Base-by-base conservation (phyloP, 2,797 vertebrate species). In the Anolis apletophallus region DNA sequence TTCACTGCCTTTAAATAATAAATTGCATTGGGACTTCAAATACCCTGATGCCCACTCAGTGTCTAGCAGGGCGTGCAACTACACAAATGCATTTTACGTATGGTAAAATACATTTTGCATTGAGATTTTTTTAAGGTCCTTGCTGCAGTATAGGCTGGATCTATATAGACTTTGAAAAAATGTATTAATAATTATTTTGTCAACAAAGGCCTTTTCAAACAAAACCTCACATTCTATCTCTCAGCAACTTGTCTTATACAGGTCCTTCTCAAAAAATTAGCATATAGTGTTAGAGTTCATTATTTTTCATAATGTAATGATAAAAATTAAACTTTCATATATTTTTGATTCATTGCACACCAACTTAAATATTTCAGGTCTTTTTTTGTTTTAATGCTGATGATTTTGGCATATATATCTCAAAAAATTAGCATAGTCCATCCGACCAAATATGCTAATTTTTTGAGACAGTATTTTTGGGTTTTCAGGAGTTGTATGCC, bases 1-100 rank as follows among this genome's bases (percentile, higher is more conserved):
- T 87, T 94, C 91, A 83, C 89, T 89, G 93, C 93, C 93, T 91
- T 94, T 95, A 92, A 94, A 95, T 93, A 93, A 94, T 91, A 93
- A 86, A 96, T 91, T 57, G 92, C 83, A 29, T 80, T 8, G 88
- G 88, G 88, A 90, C 68, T 54, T 61, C 80, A 89, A 94, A 93
- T 80, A n/a, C 87, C 88, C 73, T 88, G 81, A 80, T 10, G 17
- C 84, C 90, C 93, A 91, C 89, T 94, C 92, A 92, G 52, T 80
- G 86, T 90, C 61, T 89, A 50, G 83, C 23, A 34, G 92, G 85
- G 69, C 87, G 87, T 89, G 87, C 88, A 81, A 6, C 86, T 82
- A 54, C 86, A 88, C 88, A 88, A 84, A 90, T 93, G 89, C 87
- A 90, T 93, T 92, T 93, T 92, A 90, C 81, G 86, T 84, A 88